phyloP scores from a whole-genome alignment of 2,888 invertebrate species.

The Dermolepida albohirtum region DNA sequence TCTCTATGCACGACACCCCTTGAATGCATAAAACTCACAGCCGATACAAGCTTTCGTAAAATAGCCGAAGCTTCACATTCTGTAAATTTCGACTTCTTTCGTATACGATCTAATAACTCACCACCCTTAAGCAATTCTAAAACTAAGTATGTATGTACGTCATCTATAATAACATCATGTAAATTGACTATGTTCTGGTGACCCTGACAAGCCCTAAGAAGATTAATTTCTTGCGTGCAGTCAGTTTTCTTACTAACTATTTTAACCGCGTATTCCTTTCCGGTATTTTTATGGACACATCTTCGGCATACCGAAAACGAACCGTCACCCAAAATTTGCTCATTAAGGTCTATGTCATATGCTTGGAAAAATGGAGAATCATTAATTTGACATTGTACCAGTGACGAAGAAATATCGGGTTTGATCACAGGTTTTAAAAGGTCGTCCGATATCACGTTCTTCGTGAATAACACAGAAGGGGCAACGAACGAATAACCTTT shows the following conservation, averaged over 20 bases:
- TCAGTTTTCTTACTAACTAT: conserved; percentile 78
- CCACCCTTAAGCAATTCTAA: conserved; percentile 88
- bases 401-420: conserved; percentile 57
- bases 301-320: conserved; percentile 89
- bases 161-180: conserved; percentile 86
- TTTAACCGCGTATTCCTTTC: conserved; percentile 88
- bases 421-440: conserved; percentile 73
- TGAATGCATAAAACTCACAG: conserved; percentile 87
- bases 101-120: conserved; percentile 79
- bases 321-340: conserved; percentile 85
- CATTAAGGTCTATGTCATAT: conserved; percentile 80
- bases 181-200: conserved; percentile 89
- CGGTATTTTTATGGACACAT: conserved; percentile 80
- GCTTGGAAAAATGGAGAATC: conserved; percentile 88
- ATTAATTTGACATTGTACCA: conserved; percentile 57
- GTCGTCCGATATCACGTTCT: conserved; percentile 81
- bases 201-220: conserved; percentile 86
- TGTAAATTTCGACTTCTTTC: conserved; percentile 75
- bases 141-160: conserved; percentile 89
- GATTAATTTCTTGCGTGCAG: conserved; percentile 79
- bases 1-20: conserved; percentile 91
- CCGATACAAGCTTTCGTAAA: conserved; percentile 84
- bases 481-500: conserved; percentile 96
- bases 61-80: conserved; percentile 85
- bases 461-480: conserved; percentile 88